Percentiles rank a stretch among this genome's conserved stretches.
These are phyloP conservation scores for Eupithecia exiguata DNA, from an alignment of 2,888 invertebrate species.

Conservation along the genomic window DNA sequence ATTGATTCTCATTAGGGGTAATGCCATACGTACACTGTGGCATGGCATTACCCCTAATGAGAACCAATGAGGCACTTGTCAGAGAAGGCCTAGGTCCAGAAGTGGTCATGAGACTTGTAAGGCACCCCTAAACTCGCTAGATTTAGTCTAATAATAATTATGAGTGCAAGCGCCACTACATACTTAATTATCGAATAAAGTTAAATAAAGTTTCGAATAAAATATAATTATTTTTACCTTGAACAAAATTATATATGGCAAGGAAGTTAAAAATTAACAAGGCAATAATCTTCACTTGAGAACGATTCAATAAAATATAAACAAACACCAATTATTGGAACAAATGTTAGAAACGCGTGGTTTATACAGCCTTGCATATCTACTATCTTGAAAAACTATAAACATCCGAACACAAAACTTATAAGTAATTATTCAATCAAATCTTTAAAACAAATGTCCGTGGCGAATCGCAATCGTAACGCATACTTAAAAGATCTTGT, in stretches of 20 bases:
- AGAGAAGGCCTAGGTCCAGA: too few species aligned
- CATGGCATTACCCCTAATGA: too few species aligned
- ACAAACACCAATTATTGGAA: constrained; percentile 17
- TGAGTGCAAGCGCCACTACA: neutral
- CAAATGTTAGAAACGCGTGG: constrained; percentile 27
- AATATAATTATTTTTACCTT: neutral
- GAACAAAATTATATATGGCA: neutral
- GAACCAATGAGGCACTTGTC: too few species aligned
- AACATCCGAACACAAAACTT: constrained; percentile 22
- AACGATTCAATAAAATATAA: constrained; percentile 10
- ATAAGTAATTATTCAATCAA: constrained; percentile 34
- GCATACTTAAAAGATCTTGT: constrained; percentile 23
- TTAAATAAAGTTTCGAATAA: neutral
- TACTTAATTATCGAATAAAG: neutral
- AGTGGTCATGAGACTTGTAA: neutral
- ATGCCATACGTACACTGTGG: too few species aligned
- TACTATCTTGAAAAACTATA: constrained; percentile 12
- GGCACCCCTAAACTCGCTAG: neutral
- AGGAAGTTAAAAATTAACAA: constrained; percentile 7
- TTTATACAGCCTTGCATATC: constrained; percentile 35
- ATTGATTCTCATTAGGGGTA: too few species aligned
- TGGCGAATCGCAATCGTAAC: constrained; percentile 29
- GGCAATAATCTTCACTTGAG: neutral
- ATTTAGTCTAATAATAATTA: too few species aligned
- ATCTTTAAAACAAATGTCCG: constrained; percentile 32